Evolutionary conservation across 2,797 vertebrate genomes (phyloP).

Genomic region (Tinamus major): DNA sequence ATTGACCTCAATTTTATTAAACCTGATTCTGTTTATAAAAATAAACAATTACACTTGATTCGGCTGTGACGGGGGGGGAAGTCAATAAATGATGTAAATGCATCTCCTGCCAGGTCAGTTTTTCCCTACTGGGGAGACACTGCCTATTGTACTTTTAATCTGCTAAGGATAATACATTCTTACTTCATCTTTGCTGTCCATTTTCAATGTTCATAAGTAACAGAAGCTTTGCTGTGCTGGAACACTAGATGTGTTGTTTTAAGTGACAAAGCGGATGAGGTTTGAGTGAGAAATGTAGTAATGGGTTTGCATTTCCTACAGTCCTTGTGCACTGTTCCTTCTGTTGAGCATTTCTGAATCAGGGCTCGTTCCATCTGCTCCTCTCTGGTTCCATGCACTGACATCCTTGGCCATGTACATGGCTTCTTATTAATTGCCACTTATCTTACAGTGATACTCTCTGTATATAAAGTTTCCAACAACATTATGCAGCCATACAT

Average conservation of each 20-base stretch:
- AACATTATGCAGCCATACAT: background rate
- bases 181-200: background rate
- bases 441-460: background rate
- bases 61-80: background rate
- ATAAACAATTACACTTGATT: background rate
- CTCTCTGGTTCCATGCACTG: accelerated
- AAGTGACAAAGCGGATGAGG: background rate
- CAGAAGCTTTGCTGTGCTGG: background rate
- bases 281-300: background rate
- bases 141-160: background rate
- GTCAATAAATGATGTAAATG: background rate
- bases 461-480: background rate
- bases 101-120: background rate
- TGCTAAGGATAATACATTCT: background rate
- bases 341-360: background rate
- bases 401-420: background rate
- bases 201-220: background rate
- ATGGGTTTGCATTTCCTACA: background rate
- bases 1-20: background rate
- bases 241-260: background rate
- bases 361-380: background rate
- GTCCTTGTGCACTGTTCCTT: background rate
- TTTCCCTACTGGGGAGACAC: background rate
- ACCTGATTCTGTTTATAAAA: background rate
- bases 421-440: background rate